phyloP scores from a whole-genome alignment of 1,140 invertebrate genomes.

The Drosophila albomicans region DNA sequence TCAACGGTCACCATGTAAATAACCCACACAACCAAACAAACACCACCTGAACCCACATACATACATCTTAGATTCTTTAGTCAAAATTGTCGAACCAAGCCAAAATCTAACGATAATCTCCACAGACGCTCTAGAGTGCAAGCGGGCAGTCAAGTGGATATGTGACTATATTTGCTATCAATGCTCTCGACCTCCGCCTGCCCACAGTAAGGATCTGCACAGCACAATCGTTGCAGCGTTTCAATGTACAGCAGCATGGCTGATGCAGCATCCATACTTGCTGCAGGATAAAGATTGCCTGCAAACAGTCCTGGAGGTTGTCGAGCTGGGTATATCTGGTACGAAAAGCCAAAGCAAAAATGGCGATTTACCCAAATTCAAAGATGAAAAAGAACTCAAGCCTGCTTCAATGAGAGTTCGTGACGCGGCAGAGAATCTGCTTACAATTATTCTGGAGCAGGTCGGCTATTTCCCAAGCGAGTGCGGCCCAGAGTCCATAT shows the following conservation, averaged over 20 bases:
- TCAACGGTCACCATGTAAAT: conserved; percentile 48
- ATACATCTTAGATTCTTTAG: conserved; percentile 73
- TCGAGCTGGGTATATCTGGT: conserved; percentile 98
- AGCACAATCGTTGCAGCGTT: conserved; percentile 98
- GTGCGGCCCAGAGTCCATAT: conserved; percentile 93
- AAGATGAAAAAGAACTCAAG: conserved; percentile 97
- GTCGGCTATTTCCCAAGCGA: conserved; percentile 94
- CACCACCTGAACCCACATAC: conserved; percentile 34
- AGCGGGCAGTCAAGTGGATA: conserved; percentile 98
- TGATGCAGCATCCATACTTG: conserved; percentile 94
- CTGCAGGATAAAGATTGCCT: conserved; percentile 97
- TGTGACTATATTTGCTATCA: conserved; percentile 99
- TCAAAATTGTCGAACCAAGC: conserved; percentile 84
- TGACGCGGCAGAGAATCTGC: conserved; percentile 96
- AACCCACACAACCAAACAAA: conserved; percentile 29
- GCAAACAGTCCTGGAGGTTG: conserved; percentile 96
- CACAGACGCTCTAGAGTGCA: conserved; percentile 93
- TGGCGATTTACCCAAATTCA: conserved; percentile 95
- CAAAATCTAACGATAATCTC: conserved; percentile 85
- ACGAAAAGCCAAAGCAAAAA: conserved; percentile 95
- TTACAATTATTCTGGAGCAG: conserved; percentile 96
- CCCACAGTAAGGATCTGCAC: conserved; percentile 98
- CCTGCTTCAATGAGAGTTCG: conserved; percentile 98
- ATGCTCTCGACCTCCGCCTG: conserved; percentile 96
- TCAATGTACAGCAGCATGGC: conserved; percentile 95